phyloP scores from a whole-genome alignment of 2,113 vertebrate species.

The Microtus richardsoni region DNA sequence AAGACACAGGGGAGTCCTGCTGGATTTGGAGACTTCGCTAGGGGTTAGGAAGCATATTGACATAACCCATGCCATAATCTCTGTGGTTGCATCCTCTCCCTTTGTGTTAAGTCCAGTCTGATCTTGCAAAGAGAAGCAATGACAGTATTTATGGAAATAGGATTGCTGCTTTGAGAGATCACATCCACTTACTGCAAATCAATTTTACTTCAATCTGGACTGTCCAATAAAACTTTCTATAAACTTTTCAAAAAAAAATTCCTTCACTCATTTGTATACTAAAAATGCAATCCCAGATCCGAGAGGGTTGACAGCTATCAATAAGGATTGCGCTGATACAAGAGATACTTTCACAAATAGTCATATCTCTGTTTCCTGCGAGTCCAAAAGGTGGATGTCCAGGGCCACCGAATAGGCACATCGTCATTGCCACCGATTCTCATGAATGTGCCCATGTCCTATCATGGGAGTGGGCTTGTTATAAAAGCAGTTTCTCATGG shows the following conservation, averaged over 20 bases:
- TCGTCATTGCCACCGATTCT: neutral
- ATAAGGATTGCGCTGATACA: accelerated
- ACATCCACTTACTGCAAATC: slow-evolving; percentile 60
- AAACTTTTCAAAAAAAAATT: slow-evolving; percentile 26
- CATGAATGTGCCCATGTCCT: accelerated
- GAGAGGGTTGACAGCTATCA: neutral
- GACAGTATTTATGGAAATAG: neutral
- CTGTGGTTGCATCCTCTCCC: neutral
- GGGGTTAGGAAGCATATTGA: slow-evolving; percentile 16
- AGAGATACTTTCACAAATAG: accelerated
- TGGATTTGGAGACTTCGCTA: neutral
- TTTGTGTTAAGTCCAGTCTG: neutral
- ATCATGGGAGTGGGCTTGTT: neutral
- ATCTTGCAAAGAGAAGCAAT: slow-evolving; percentile 69
- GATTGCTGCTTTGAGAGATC: slow-evolving; percentile 45
- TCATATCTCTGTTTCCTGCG: accelerated
- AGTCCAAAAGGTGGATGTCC: neutral
- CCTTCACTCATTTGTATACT: neutral
- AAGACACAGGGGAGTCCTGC: neutral
- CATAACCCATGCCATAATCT: slow-evolving; percentile 41
- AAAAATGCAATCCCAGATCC: neutral
- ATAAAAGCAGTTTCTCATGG: neutral
- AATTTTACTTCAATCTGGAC: slow-evolving; percentile 77
- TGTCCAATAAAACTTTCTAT: slow-evolving; percentile 71
- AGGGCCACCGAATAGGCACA: neutral